phyloP scores from a whole-genome alignment of 2,888 invertebrate species.

The Conus canariensis region DNA sequence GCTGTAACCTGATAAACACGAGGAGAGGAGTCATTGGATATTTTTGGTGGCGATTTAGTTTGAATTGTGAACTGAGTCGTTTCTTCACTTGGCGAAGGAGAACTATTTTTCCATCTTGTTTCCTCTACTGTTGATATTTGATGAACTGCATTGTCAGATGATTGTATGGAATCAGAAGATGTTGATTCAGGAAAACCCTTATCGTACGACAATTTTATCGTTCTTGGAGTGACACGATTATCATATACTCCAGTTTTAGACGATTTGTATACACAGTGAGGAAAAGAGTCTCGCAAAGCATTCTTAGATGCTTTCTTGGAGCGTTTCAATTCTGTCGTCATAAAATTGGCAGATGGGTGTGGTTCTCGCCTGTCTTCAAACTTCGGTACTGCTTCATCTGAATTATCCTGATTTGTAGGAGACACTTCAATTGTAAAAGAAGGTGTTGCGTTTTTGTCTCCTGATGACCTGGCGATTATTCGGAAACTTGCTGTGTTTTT shows the following conservation, averaged over 20 bases:
- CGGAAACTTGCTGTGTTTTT: neutral
- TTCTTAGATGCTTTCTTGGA: neutral
- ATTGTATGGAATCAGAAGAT: neutral
- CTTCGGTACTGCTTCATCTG: neutral
- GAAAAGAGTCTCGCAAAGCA: constrained; percentile 14
- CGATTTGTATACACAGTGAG: neutral
- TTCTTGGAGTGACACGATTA: neutral
- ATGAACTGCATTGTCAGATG: neutral
- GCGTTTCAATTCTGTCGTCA: neutral
- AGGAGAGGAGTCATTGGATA: neutral
- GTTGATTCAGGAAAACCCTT: neutral
- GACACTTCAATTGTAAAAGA: constrained; percentile 9
- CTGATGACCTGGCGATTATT: neutral
- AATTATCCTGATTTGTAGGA: neutral
- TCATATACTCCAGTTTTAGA: neutral
- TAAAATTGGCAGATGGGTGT: neutral
- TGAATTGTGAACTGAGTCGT: neutral
- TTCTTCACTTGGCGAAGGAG: neutral
- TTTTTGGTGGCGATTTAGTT: neutral
- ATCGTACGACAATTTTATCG: neutral
- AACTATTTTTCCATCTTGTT: neutral
- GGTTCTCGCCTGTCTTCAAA: neutral
- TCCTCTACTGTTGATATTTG: neutral
- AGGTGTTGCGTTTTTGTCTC: neutral
- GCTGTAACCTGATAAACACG: constrained; percentile 1